phyloP scores from a whole-genome alignment of 2,113 vertebrate species.

The Motacilla alba region DNA sequence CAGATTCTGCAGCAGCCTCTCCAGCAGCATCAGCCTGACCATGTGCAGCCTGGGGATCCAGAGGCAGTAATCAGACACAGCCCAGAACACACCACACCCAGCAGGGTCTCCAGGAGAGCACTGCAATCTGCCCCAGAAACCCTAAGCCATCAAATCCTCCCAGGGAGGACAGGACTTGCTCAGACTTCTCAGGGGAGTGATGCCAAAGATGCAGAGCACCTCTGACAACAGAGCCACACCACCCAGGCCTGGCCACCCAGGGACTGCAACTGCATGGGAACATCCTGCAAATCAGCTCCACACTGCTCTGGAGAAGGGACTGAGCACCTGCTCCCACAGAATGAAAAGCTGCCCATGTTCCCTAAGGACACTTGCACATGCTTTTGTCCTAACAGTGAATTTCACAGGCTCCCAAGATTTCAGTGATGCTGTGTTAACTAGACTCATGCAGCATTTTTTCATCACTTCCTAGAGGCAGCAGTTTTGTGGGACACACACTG shows the following conservation, averaged over 20 bases:
- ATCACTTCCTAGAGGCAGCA: not conserved
- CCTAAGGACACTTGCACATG: accelerated
- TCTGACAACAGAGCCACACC: not conserved
- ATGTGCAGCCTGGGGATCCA: constrained; percentile 86
- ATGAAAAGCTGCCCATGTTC: not conserved
- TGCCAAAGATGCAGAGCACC: not conserved
- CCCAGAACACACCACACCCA: not conserved
- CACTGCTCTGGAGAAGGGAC: not conserved
- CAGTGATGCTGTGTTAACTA: not conserved
- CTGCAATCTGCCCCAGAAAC: not conserved
- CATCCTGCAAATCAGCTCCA: not conserved
- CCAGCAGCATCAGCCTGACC: constrained; percentile 95
- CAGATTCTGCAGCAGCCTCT: constrained; percentile 91
- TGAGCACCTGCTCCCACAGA: not conserved
- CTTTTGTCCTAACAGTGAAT: not conserved
- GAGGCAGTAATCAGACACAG: not conserved
- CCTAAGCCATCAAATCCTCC: not conserved
- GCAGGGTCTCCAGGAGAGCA: not conserved
- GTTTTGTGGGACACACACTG: not conserved
- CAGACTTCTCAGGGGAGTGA: accelerated
- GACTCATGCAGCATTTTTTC: not conserved
- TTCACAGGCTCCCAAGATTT: not conserved
- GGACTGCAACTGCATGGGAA: not conserved
- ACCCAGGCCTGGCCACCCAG: not conserved
- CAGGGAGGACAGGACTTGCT: not conserved